A percentile compares a stretch with the other conserved stretches of the same genome.
Evolutionary conservation across 2,797 vertebrate genomes (phyloP).

Genomic region (Pteronotus mesoamericanus): DNA sequence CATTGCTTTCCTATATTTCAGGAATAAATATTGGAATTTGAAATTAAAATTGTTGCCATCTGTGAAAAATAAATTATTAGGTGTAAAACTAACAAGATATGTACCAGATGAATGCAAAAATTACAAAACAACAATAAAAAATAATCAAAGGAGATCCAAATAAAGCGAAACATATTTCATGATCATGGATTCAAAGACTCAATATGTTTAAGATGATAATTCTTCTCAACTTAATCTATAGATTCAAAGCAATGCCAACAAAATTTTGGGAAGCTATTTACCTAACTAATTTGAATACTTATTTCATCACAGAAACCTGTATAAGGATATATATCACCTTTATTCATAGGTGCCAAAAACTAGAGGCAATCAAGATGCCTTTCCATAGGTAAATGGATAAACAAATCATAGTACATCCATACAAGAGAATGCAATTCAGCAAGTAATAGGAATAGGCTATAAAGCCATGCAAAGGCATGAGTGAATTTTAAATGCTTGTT

Average conservation of each 20-base stretch:
- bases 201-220: neutral
- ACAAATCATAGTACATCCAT: neutral
- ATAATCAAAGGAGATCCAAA: neutral
- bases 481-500: neutral
- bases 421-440: neutral
- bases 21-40: neutral
- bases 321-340: neutral
- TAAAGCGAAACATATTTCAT: neutral
- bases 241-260: neutral
- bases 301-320: neutral
- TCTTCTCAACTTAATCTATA: neutral
- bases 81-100: neutral
- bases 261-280: neutral
- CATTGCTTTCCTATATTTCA: neutral
- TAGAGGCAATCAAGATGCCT: neutral
- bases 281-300: neutral
- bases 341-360: neutral
- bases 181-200: neutral
- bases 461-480: neutral
- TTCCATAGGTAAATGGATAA: neutral
- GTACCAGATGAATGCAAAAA: neutral
- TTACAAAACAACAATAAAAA: neutral
- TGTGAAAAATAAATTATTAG: neutral
- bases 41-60: neutral
- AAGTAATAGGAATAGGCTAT: neutral